A percentile compares a stretch with the other conserved stretches of the same genome.
These are phyloP conservation scores for Drosophila kikkawai DNA, from an alignment of 1,140 invertebrate species.

Conservation along the genomic window DNA sequence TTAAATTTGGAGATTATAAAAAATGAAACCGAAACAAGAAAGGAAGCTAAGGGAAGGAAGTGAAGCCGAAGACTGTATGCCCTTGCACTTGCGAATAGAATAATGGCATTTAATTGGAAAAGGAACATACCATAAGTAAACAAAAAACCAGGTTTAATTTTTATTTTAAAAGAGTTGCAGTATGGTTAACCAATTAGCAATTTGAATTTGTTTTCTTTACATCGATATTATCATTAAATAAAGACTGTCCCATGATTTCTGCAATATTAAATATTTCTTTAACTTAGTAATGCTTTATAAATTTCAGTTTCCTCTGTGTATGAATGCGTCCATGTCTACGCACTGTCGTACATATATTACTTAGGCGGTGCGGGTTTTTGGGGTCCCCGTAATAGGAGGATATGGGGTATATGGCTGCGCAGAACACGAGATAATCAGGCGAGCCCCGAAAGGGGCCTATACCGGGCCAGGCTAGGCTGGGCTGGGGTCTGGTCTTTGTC, in stretches of 20 bases:
- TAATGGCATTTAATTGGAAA: no score
- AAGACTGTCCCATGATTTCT: no score
- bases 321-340: constrained; percentile 5
- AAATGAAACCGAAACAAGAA: no score
- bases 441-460: constrained; percentile 51
- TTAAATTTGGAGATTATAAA: background rate
- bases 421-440: constrained; percentile 76
- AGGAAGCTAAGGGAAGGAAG: no score
- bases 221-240: no score
- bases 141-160: no score
- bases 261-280: background rate
- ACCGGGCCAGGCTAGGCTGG: background rate
- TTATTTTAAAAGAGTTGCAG: no score
- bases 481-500: constrained; percentile 39
- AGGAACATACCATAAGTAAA: no score
- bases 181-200: no score
- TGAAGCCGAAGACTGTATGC: no score
- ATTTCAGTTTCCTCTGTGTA: constrained; percentile 19
- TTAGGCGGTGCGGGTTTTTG: constrained; percentile 2
- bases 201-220: no score
- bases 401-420: constrained; percentile 40
- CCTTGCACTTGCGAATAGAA: no score
- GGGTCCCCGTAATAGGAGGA: background rate
- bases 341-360: constrained; percentile 36
- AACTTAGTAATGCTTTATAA: background rate